Conservation (phyloP, 2,797 vertebrate genomes). For the Psittacula echo region DNA sequence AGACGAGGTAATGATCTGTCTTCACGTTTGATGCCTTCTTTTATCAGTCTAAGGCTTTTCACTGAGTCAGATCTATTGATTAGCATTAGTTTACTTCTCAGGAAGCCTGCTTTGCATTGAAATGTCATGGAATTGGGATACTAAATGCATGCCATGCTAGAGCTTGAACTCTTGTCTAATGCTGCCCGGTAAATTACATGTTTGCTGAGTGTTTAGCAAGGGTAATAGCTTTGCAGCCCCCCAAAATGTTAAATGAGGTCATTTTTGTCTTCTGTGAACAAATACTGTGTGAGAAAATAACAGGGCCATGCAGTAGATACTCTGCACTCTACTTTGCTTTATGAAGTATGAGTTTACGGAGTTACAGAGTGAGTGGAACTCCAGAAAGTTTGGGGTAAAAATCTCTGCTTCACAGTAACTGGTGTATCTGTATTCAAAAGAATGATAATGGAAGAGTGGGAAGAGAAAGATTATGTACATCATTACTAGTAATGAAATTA, state of each 20-base stretch:
- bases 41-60: conserved; percentile 70
- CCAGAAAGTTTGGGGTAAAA: background rate
- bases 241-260: conserved; percentile 40
- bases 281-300: conserved; percentile 30
- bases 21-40: conserved; percentile 68
- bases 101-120: conserved; percentile 67
- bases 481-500: background rate
- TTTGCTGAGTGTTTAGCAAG: conserved; percentile 68
- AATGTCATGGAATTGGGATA: conserved; percentile 54
- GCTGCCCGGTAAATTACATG: conserved; percentile 62
- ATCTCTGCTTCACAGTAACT: background rate
- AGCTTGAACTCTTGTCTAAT: conserved; percentile 58
- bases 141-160: conserved; percentile 50
- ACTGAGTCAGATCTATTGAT: conserved; percentile 72
- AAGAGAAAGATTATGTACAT: background rate
- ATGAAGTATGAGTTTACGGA: background rate
- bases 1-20: conserved; percentile 64
- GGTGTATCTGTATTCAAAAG: background rate
- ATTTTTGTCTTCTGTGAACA: conserved; percentile 43
- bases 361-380: background rate
- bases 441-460: background rate
- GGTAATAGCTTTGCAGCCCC: conserved; percentile 58
- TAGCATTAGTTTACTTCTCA: conserved; percentile 66
- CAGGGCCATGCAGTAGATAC: background rate
- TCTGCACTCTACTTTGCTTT: background rate